Evolutionary conservation across 2,113 vertebrate species (phyloP).

Genomic region (Pimephales promelas): DNA sequence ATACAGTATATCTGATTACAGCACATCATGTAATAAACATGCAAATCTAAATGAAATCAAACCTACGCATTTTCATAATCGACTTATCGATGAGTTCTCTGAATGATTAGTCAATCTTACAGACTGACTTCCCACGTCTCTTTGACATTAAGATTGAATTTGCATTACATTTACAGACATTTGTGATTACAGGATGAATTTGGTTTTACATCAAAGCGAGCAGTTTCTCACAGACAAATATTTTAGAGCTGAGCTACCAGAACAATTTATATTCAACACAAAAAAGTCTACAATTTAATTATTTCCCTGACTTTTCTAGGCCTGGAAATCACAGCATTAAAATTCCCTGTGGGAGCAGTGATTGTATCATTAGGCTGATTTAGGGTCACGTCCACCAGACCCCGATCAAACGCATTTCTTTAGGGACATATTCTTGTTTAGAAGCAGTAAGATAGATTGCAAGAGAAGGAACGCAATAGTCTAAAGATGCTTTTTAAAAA

Average conservation of each 20-base stretch:
- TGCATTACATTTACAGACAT: background rate
- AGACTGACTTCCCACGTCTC: background rate
- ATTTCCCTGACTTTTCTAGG: conserved; percentile 1
- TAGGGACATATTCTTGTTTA: background rate
- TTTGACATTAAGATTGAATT: background rate
- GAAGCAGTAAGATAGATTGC: background rate
- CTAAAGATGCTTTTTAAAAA: background rate
- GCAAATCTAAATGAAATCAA: background rate
- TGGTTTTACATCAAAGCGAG: background rate
- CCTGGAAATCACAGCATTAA: background rate
- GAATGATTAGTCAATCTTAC: background rate
- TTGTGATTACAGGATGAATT: background rate
- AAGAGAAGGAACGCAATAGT: background rate
- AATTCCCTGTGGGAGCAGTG: conserved; percentile 5
- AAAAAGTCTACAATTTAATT: background rate
- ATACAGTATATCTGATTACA: background rate
- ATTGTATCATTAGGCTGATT: conserved; percentile 20
- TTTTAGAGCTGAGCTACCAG: background rate
- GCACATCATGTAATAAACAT: background rate
- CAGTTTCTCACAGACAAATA: background rate
- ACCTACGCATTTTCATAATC: background rate
- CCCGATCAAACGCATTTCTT: conserved; percentile 1
- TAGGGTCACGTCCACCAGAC: background rate
- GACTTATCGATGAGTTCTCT: background rate
- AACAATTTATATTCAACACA: conserved; percentile 7